These are phyloP conservation scores for Phodopus roborovskii DNA, from an alignment of 2,113 vertebrate species.

Conservation along the genomic window DNA sequence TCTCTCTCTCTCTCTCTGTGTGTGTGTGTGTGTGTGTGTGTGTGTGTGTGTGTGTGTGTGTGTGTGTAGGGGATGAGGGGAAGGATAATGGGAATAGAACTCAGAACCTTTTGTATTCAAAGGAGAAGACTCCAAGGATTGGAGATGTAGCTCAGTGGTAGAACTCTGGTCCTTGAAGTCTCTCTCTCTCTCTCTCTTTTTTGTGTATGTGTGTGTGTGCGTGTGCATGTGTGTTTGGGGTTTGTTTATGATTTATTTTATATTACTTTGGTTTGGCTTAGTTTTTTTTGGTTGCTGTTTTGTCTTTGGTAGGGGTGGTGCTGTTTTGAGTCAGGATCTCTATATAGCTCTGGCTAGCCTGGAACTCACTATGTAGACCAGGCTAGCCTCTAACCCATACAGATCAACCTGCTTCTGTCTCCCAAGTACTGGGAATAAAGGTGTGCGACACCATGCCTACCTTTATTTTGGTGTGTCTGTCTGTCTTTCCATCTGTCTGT, in stretches of 20 bases:
- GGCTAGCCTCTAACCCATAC: neutral
- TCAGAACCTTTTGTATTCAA: neutral
- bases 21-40: no score
- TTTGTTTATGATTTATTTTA: neutral
- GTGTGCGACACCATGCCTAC: neutral
- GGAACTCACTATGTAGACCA: neutral
- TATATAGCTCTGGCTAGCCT: neutral
- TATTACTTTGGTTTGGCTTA: neutral
- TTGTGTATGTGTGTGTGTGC: neutral
- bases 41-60: no score
- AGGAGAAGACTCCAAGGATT: neutral
- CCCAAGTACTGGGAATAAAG: neutral
- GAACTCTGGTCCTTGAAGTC: neutral
- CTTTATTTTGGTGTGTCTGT: neutral
- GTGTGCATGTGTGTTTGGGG: neutral
- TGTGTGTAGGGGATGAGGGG: no score
- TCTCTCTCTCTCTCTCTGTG: no score
- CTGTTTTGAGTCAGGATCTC: neutral
- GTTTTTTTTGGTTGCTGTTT: neutral
- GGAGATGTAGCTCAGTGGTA: neutral
- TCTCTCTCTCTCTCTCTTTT: neutral
- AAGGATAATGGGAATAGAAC: neutral
- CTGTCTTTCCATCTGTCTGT: neutral
- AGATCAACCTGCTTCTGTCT: neutral
- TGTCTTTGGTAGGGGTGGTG: neutral